Base-by-base conservation (phyloP, 2,113 vertebrate species). In the Melanotaenia duboulayi region DNA sequence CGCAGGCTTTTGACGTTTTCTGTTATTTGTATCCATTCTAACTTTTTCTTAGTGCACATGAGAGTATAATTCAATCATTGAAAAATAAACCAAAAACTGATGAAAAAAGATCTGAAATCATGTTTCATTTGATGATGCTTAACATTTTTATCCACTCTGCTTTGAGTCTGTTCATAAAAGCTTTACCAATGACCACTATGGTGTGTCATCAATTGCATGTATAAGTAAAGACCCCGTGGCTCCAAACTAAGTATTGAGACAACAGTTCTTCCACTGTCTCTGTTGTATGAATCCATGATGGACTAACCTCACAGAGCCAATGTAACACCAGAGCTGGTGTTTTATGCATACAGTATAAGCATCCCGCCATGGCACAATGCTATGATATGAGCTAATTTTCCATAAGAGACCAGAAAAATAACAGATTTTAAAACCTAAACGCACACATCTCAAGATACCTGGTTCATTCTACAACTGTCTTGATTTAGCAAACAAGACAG, bases 301-400 rank as follows among this genome's bases (percentile, higher is more conserved):
- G 75, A 75, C 37, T 67, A 74, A 87, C 74, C 81, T 78, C 63
- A 72, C 59, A 79, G 80, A 80, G 83, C 82, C 82, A 76, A 74
- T 86, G 76, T 81, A 68, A 92, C 87, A 90, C 87, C 86, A 67
- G 79, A 69, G 71, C 72, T 78, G 86, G 79, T 88, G 71, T 67
- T 89, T 81, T 87, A 90, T 92, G 92, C 92, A 92, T 91, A 87
- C 84, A 57, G 60, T 83, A 89, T 87, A 85, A 86, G 88, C 90
- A 87, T 91, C 85, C 86, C 87, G 90, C 91, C 75, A 56, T 82
- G 81, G 87, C 86, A 87, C 87, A 78, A 86, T 80, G 75, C 86
- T 82, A 80, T 84, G 89, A 87, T 88, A 87, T 88, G 81, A 87
- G 79, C 82, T 87, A 77, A 65, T 81, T 59, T 86, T 78, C 83